Conservation (phyloP, 2,797 vertebrate genomes). For the Acropternis orthonyx region DNA sequence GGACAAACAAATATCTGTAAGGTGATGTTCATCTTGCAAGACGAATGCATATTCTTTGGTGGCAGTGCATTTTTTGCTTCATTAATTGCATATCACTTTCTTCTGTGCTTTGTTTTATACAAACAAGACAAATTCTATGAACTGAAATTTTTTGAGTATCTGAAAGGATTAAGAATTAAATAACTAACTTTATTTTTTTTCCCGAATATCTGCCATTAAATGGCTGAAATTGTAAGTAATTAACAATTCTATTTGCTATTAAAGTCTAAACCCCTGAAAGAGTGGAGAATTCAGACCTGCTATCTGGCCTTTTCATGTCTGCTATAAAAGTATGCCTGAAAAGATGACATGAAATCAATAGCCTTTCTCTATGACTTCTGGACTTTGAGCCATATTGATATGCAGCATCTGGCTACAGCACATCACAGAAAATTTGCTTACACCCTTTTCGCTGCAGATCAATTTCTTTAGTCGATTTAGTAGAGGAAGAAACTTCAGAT, state of each 20-base stretch:
- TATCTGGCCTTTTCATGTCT: not conserved
- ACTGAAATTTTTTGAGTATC: not conserved
- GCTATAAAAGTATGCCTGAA: not conserved
- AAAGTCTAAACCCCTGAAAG: not conserved
- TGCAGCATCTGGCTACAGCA: not conserved
- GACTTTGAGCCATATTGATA: not conserved
- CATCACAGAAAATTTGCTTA: not conserved
- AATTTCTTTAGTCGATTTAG: not conserved
- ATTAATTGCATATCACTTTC: not conserved
- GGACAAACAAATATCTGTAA: not conserved
- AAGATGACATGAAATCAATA: not conserved
- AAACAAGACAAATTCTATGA: not conserved
- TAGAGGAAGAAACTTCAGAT: not conserved
- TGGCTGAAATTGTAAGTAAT: not conserved
- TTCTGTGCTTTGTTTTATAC: not conserved
- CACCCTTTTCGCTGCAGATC: not conserved
- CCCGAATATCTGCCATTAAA: not conserved
- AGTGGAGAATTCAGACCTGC: not conserved
- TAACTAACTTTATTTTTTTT: not conserved
- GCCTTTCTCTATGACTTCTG: not conserved
- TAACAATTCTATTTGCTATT: not conserved
- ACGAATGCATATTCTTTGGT: not conserved
- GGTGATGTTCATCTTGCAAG: not conserved
- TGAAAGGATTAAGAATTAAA: not conserved
- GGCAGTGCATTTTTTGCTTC: not conserved